phyloP scores from a whole-genome alignment of 2,797 vertebrate genomes.

The Lophotriccus pileatus region DNA sequence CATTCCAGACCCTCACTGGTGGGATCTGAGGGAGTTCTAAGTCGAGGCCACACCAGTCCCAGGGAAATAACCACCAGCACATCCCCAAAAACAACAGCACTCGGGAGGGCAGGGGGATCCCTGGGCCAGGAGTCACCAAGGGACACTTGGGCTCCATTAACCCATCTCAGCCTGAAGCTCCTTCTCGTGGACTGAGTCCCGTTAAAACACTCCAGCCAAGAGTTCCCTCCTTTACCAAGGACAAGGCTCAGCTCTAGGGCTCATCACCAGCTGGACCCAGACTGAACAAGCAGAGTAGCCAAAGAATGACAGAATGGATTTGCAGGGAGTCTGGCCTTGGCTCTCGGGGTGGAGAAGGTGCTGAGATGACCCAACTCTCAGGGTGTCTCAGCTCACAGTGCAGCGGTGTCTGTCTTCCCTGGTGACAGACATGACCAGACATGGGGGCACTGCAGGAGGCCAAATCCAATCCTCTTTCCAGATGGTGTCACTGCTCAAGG shows the following conservation, averaged over 20 bases:
- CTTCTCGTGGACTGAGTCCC: not conserved
- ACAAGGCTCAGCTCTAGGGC: not conserved
- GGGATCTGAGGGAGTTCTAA: not conserved
- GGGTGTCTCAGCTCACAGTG: not conserved
- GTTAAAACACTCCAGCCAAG: not conserved
- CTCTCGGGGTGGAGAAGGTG: not conserved
- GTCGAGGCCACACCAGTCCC: not conserved
- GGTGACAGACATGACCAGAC: not conserved
- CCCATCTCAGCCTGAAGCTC: not conserved
- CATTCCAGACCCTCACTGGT: not conserved
- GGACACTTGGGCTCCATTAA: not conserved
- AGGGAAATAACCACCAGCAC: not conserved
- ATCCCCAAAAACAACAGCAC: not conserved
- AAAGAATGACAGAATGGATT: not conserved
- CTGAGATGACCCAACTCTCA: not conserved
- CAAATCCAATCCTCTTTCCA: not conserved
- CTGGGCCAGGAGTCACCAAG: not conserved
- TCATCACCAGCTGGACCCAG: not conserved
- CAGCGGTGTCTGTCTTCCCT: not conserved
- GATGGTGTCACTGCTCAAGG: not conserved
- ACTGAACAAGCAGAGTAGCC: not conserved
- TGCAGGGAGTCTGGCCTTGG: not conserved
- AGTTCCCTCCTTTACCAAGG: not conserved
- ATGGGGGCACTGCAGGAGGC: not conserved
- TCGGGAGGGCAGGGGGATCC: not conserved